Percentiles rank a stretch among this genome's conserved stretches.
phyloP scores from a whole-genome alignment of 2,888 invertebrate genomes.

The Chelonus formosanus region DNA sequence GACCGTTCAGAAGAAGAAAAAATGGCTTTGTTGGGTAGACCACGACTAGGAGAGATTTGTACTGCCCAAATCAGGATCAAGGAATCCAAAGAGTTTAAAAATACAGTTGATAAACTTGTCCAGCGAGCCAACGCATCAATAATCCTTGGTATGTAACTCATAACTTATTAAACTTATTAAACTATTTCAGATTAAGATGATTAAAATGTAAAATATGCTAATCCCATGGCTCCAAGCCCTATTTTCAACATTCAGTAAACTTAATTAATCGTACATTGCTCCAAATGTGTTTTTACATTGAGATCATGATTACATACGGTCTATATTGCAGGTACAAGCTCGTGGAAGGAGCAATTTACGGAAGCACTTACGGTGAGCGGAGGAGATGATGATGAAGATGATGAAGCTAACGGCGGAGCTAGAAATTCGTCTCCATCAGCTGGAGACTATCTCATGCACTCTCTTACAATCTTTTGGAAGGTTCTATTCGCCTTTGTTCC shows the following conservation, averaged over 20 bases:
- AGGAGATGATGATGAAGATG: slow-evolving; percentile 73
- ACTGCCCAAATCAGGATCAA: slow-evolving; percentile 90
- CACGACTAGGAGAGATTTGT: slow-evolving; percentile 87
- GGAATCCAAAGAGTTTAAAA: slow-evolving; percentile 99
- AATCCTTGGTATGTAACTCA: slow-evolving; percentile 71
- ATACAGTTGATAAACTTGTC: slow-evolving; percentile 97
- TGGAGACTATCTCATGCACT: slow-evolving; percentile 94
- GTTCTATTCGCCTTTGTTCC: slow-evolving; percentile 96
- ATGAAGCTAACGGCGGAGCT: slow-evolving; percentile 66
- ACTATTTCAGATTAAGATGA: background rate
- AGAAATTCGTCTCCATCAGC: slow-evolving; percentile 79
- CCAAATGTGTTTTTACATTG: background rate
- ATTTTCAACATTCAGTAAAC: background rate
- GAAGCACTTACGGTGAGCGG: slow-evolving; percentile 95
- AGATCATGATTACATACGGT: too few relatives aligned
- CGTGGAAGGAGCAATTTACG: slow-evolving; percentile 98
- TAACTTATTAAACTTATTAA: background rate
- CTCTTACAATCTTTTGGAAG: slow-evolving; percentile 98
- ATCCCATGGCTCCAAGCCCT: background rate
- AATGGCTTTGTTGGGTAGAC: slow-evolving; percentile 89
- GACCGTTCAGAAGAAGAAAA: slow-evolving; percentile 83
- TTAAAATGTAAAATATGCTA: background rate
- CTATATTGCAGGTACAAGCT: slow-evolving; percentile 78
- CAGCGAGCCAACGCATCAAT: slow-evolving; percentile 96
- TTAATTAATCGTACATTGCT: background rate